Percentiles rank a stretch among this genome's conserved stretches.
Evolutionary conservation across 2,797 vertebrate species (phyloP).

Genomic region (Hydrocynus forskahlii): DNA sequence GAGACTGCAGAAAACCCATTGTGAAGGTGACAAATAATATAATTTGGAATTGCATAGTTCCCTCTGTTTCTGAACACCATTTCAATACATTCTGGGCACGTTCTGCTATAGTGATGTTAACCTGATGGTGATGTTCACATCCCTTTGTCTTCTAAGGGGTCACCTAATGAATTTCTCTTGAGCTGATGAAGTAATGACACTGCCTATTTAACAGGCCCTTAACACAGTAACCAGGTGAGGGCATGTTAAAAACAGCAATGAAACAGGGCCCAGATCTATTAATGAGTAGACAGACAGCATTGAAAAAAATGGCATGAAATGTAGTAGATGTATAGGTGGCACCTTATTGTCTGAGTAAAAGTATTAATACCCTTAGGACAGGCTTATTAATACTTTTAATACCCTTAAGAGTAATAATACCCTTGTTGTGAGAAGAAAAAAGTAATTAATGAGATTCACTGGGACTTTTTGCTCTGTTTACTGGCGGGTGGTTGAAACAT

Average conservation of each 20-base stretch:
- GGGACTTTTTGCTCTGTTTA: neutral
- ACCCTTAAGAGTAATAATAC: neutral
- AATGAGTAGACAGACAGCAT: neutral
- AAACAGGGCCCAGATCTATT: slow-evolving; percentile 2
- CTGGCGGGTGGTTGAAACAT: slow-evolving; percentile 12
- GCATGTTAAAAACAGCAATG: neutral
- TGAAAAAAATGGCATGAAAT: no score
- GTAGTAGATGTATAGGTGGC: neutral
- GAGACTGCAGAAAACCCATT: neutral
- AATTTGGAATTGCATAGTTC: neutral
- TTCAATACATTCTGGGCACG: neutral
- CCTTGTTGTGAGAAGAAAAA: neutral
- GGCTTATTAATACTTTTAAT: no score
- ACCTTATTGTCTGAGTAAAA: slow-evolving; percentile 2
- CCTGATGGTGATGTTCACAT: neutral
- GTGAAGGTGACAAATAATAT: neutral
- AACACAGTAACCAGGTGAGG: neutral
- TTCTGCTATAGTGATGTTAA: neutral
- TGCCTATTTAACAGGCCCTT: neutral
- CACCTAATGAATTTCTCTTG: neutral
- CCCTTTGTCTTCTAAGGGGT: no score
- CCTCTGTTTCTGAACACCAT: neutral
- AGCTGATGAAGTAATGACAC: neutral
- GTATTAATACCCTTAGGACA: no score
- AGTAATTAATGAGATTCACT: slow-evolving; percentile 11